These are phyloP conservation scores for Harpalus rufipes DNA, from an alignment of 2,888 invertebrate species.

Conservation along the genomic window DNA sequence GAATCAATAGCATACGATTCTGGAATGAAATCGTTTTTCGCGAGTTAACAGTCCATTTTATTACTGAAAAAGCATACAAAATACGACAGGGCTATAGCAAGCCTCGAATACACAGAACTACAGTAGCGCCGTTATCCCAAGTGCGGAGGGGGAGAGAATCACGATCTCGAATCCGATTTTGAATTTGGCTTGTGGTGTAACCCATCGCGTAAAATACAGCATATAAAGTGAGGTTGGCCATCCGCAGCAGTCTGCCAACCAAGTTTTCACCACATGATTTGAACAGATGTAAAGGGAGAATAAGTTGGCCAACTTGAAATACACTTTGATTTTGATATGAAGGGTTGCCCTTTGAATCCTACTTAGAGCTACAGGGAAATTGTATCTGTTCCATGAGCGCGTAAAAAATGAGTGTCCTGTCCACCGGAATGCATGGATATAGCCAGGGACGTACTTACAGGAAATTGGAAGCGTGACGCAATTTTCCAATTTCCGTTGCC, in stretches of 20 bases:
- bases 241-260: conserved; percentile 25
- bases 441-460: conserved; percentile 20
- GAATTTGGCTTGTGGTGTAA: conserved; percentile 51
- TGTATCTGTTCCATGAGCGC: conserved; percentile 50
- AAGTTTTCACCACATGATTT: neutral
- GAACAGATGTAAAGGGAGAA: neutral
- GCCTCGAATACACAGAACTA: neutral
- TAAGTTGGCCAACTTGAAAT: neutral
- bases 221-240: conserved; percentile 41
- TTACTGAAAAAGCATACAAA: conserved; percentile 54
- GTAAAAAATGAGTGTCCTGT: conserved; percentile 50
- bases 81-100: conserved; percentile 31
- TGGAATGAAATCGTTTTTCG: conserved; percentile 33
- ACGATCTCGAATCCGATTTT: conserved; percentile 56
- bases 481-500: neutral
- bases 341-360: conserved; percentile 62
- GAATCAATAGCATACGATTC: conserved; percentile 46
- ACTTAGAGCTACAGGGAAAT: conserved; percentile 62
- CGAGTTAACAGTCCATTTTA: conserved; percentile 53
- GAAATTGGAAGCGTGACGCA: conserved; percentile 35
- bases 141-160: conserved; percentile 10
- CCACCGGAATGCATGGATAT: conserved; percentile 6
- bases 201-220: conserved; percentile 58
- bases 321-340: conserved; percentile 57
- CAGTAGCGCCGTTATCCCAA: conserved; percentile 30